These are phyloP conservation scores for Pachycephus smyrnensis DNA, from an alignment of 2,888 invertebrate species.

Conservation along the genomic window DNA sequence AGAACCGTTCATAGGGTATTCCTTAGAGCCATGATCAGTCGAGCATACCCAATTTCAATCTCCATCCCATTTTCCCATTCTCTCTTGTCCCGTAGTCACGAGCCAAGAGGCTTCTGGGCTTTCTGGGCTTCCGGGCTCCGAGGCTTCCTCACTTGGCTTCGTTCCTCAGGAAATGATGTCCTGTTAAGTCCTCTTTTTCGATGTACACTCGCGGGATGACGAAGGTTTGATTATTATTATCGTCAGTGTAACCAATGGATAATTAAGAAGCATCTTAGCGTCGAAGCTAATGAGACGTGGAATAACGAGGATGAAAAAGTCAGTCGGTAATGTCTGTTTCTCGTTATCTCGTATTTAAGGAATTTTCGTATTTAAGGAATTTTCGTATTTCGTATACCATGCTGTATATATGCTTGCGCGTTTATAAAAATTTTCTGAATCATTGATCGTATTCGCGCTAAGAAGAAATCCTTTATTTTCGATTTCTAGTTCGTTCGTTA, in stretches of 20 bases:
- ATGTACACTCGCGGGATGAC: neutral
- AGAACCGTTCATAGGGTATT: neutral
- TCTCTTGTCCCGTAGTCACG: conserved; percentile 15
- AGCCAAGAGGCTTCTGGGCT: neutral
- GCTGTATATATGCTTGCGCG: too few species aligned
- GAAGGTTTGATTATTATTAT: neutral
- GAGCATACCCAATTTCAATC: conserved; percentile 21
- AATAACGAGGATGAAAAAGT: too few species aligned
- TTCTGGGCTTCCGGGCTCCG: conserved; percentile 11
- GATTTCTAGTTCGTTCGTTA: too few species aligned
- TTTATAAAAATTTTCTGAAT: too few species aligned
- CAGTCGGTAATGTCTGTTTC: too few species aligned
- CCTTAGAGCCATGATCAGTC: neutral
- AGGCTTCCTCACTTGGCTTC: conserved; percentile 5
- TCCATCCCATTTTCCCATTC: conserved; percentile 25
- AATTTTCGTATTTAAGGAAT: too few species aligned
- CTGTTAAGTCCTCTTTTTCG: neutral
- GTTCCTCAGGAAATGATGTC: neutral
- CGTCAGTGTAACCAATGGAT: neutral
- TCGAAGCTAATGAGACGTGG: too few species aligned
- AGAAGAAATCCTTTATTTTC: too few species aligned
- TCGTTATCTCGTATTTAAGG: too few species aligned
- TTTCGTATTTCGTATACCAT: too few species aligned
- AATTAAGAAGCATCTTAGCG: too few species aligned
- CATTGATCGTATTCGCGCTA: too few species aligned